A percentile compares a stretch with the other conserved stretches of the same genome.
These are phyloP conservation scores for Piliocolobus tephrosceles DNA, from an alignment of 2,113 vertebrate genomes.

Conservation along the genomic window DNA sequence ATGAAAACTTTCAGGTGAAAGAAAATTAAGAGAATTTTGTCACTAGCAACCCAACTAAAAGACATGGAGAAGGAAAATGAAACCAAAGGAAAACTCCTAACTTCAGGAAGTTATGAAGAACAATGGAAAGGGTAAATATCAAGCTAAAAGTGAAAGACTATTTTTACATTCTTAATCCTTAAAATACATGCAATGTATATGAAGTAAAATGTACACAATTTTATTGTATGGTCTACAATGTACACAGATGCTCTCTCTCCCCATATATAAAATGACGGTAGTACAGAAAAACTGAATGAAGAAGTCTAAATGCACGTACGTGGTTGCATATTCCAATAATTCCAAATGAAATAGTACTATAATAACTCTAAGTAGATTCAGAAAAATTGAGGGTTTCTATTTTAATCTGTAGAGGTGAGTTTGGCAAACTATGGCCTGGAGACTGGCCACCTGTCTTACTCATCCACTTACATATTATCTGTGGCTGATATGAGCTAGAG, in stretches of 20 bases:
- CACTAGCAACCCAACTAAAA: neutral
- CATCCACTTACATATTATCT: no score
- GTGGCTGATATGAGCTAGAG: neutral
- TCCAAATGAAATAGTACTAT: neutral
- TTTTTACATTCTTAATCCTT: neutral
- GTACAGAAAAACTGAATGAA: neutral
- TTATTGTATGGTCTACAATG: neutral
- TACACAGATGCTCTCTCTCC: neutral
- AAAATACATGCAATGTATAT: neutral
- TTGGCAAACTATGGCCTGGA: neutral
- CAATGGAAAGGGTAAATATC: neutral
- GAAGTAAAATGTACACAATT: neutral
- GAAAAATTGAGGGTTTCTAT: neutral
- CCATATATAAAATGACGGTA: neutral
- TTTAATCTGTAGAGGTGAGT: neutral
- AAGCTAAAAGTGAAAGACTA: neutral
- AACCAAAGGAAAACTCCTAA: neutral
- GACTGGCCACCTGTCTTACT: neutral
- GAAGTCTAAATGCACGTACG: neutral
- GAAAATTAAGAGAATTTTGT: neutral
- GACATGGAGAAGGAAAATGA: neutral
- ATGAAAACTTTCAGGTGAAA: neutral
- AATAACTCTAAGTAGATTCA: neutral
- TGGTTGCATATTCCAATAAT: neutral
- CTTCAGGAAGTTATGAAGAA: neutral